These are phyloP conservation scores for Dinomys branickii DNA, from an alignment of 2,113 vertebrate genomes.

Conservation along the genomic window DNA sequence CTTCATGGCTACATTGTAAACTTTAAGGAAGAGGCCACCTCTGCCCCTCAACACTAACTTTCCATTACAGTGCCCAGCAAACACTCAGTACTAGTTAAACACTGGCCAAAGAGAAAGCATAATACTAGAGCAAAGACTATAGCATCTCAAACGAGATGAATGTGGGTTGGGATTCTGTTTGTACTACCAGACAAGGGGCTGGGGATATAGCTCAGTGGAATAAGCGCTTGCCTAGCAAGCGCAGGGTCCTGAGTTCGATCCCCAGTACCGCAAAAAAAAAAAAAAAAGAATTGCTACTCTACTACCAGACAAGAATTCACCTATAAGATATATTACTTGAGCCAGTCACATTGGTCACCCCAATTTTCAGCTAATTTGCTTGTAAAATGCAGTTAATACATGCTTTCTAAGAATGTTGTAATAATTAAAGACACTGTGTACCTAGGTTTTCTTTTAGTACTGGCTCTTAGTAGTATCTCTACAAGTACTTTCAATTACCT, in stretches of 20 bases:
- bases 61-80: background rate
- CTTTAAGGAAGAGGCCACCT: background rate
- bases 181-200: background rate
- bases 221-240: too few species aligned
- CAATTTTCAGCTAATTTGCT: background rate
- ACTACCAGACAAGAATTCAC: background rate
- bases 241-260: too few species aligned
- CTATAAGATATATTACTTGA: background rate
- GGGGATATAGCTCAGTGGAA: too few species aligned
- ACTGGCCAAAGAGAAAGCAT: background rate
- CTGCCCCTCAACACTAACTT: background rate
- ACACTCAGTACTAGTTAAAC: background rate
- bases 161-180: background rate
- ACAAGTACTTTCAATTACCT: conserved; percentile 25
- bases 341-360: background rate
- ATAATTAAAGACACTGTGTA: background rate
- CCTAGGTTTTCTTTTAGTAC: background rate
- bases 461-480: background rate
- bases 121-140: background rate
- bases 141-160: background rate
- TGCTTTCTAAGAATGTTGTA: background rate
- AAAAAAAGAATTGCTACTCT: too few species aligned
- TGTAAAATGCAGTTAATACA: background rate
- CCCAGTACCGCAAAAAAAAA: too few species aligned
- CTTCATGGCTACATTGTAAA: background rate